Percentiles rank a stretch among this genome's conserved stretches.
Evolutionary conservation across 2,888 invertebrate species (phyloP).

Genomic region (Heteromurus nitidus): DNA sequence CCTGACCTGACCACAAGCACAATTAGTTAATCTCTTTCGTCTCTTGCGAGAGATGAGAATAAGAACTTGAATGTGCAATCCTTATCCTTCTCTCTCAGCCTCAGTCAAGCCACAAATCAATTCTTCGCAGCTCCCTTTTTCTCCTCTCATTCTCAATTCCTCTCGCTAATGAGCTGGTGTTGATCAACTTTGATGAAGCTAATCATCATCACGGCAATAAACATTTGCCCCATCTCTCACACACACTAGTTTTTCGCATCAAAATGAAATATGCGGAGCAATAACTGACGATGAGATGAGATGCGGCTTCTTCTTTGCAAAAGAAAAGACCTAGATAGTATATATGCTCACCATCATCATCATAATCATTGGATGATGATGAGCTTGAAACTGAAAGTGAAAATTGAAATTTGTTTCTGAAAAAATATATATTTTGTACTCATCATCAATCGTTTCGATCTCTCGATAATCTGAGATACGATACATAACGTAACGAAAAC

Average conservation of each 20-base stretch:
- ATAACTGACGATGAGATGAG: neutral
- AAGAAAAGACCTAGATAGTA: no score
- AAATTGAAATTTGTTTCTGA: conserved; percentile 57
- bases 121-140: no score
- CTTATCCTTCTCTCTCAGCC: no score
- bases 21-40: no score
- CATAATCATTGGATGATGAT: conserved; percentile 7
- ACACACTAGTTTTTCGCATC: neutral
- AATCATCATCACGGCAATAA: conserved; percentile 21
- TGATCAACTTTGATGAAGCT: conserved; percentile 52
- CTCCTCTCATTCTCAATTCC: no score
- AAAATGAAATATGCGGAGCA: no score
- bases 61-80: no score
- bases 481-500: neutral
- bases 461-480: neutral
- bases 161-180: conserved; percentile 49
- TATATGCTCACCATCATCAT: neutral
- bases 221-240: neutral
- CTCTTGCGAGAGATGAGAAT: no score
- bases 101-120: conserved; percentile 22
- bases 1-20: no score
- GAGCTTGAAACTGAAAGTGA: conserved; percentile 47
- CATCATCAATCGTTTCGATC: conserved; percentile 16
- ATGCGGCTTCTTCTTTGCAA: neutral
- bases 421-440: no score